Evolutionary conservation across 2,113 vertebrate species (phyloP).

Genomic region (Laticauda colubrina): DNA sequence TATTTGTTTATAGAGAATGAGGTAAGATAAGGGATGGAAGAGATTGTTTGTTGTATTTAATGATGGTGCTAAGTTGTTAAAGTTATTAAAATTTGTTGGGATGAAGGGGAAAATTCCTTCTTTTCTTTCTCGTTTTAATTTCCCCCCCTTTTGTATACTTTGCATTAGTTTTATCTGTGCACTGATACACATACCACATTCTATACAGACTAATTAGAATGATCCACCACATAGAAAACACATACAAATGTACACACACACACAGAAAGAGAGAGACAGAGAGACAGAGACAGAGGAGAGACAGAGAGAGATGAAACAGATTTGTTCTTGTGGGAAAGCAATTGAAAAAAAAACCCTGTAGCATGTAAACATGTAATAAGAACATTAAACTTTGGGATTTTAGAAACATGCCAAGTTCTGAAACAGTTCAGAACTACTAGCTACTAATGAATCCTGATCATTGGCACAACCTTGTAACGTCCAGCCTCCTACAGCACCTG

Average conservation of each 20-base stretch:
- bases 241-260: neutral
- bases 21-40: neutral
- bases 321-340: neutral
- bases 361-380: neutral
- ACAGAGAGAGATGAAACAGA: neutral
- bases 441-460: neutral
- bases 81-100: neutral
- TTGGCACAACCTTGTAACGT: neutral
- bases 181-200: neutral
- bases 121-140: neutral
- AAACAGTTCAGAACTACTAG: neutral
- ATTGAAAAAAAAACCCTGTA: neutral
- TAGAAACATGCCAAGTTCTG: neutral
- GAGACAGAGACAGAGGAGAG: no score
- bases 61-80: no score
- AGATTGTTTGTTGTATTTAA: neutral
- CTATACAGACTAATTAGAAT: neutral
- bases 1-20: neutral
- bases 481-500: neutral
- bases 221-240: neutral
- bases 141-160: neutral
- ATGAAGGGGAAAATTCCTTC: neutral
- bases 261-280: no score
- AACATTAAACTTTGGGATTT: neutral
- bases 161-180: neutral